phyloP scores from a whole-genome alignment of 2,797 vertebrate species.

The Poecilia velifera region DNA sequence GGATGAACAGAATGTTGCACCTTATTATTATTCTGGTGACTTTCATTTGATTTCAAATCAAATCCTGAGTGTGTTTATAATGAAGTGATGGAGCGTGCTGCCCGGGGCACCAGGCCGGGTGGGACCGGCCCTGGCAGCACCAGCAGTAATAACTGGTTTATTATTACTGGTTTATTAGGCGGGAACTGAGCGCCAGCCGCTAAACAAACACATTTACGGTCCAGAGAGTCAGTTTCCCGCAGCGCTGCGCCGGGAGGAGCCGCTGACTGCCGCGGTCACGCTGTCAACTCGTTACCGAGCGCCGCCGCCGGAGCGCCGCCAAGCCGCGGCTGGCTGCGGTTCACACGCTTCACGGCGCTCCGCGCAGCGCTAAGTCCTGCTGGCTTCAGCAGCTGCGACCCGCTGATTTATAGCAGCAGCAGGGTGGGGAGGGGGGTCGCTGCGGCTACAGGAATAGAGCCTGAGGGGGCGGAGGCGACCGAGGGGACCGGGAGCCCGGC shows the following conservation, averaged over 20 bases:
- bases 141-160: not conserved
- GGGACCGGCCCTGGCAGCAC: too few species aligned
- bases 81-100: too few species aligned
- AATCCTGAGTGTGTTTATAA: too few species aligned
- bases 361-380: conserved; percentile 53
- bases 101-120: not conserved
- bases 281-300: conserved; percentile 43
- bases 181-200: not conserved
- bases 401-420: conserved; percentile 37
- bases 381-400: conserved; percentile 53
- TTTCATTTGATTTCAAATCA: too few species aligned
- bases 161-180: not conserved
- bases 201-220: not conserved
- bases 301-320: conserved; percentile 1
- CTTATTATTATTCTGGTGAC: too few species aligned
- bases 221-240: conserved; percentile 8
- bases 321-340: conserved; percentile 21
- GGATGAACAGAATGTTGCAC: too few species aligned
- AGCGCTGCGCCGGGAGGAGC: not conserved
- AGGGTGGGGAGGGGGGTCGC: conserved; percentile 10
- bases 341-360: conserved; percentile 38
- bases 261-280: conserved; percentile 23
- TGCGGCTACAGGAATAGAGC: conserved; percentile 58
- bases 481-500: conserved; percentile 18
- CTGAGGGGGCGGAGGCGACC: conserved; percentile 37